Conservation (phyloP, 2,113 vertebrate genomes). For the Polyodon spathula region DNA sequence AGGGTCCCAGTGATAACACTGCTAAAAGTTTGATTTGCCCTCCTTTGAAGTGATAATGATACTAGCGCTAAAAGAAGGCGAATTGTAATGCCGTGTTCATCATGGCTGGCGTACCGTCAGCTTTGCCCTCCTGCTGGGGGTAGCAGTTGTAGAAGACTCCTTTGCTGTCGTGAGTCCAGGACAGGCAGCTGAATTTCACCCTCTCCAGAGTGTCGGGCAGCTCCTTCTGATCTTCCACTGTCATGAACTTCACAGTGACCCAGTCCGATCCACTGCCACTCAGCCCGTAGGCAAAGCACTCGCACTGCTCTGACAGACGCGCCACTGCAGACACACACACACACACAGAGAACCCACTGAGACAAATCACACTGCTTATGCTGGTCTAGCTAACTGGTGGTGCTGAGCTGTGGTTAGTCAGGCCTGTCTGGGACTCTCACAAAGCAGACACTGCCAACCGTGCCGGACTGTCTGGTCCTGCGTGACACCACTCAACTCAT, state of each 20-base stretch:
- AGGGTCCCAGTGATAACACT: no score
- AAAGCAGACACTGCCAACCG: no score
- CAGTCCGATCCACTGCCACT: conserved; percentile 60
- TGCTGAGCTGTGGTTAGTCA: no score
- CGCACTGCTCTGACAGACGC: conserved; percentile 56
- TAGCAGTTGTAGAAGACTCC: conserved; percentile 63
- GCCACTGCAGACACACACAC: conserved; percentile 43
- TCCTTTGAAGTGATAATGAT: no score
- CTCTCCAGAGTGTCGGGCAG: conserved; percentile 53
- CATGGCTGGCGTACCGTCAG: conserved; percentile 56
- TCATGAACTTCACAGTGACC: conserved; percentile 53
- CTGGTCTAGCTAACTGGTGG: no score
- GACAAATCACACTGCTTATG: no score
- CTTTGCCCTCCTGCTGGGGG: conserved; percentile 48
- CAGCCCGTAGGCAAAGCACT: conserved; percentile 57
- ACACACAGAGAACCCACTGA: background rate
- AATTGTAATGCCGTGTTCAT: no score
- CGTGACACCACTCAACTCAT: no score
- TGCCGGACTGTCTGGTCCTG: no score
- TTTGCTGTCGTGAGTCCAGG: conserved; percentile 58
- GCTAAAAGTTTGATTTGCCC: no score
- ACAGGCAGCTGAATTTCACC: conserved; percentile 63
- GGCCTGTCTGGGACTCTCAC: no score
- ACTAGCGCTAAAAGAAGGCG: no score
- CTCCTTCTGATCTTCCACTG: conserved; percentile 36